These are phyloP conservation scores for Luffia ferchaultella DNA, from an alignment of 2,888 invertebrate genomes.

Conservation along the genomic window DNA sequence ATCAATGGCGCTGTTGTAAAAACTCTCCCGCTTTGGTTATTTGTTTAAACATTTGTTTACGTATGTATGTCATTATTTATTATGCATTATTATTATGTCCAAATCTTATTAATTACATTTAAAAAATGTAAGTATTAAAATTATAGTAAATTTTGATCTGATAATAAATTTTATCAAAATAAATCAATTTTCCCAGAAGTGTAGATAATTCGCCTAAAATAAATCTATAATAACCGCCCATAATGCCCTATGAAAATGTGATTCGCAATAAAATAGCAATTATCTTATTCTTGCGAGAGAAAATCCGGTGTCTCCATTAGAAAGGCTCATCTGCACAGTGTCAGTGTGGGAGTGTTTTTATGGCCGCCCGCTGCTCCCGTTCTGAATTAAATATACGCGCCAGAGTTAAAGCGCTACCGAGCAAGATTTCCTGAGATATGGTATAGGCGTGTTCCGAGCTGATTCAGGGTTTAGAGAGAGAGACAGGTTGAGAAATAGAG, in stretches of 20 bases:
- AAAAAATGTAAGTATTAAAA: not conserved
- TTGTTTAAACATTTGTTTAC: no score
- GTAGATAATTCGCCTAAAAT: no score
- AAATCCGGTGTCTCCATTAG: conserved; percentile 41
- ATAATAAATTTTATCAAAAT: not conserved
- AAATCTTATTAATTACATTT: no score
- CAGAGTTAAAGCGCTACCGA: conserved; percentile 51
- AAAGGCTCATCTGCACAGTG: conserved; percentile 58
- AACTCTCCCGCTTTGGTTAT: no score
- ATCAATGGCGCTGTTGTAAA: no score
- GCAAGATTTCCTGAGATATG: conserved; percentile 39
- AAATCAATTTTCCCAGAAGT: not conserved
- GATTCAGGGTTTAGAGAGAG: not conserved
- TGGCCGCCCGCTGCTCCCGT: conserved; percentile 24
- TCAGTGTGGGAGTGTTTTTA: conserved; percentile 57
- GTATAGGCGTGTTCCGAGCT: not conserved
- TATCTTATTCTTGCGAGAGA: conserved; percentile 25
- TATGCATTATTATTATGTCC: no score
- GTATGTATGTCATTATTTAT: no score
- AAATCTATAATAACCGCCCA: not conserved
- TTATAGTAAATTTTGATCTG: not conserved
- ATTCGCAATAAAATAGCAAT: conserved; percentile 59
- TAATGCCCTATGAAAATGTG: conserved; percentile 38
- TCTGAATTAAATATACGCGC: conserved; percentile 60
- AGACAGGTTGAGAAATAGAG: no score